Conservation (phyloP, 92 coral and sea anemone species). For the Blastomussa wellsi region DNA sequence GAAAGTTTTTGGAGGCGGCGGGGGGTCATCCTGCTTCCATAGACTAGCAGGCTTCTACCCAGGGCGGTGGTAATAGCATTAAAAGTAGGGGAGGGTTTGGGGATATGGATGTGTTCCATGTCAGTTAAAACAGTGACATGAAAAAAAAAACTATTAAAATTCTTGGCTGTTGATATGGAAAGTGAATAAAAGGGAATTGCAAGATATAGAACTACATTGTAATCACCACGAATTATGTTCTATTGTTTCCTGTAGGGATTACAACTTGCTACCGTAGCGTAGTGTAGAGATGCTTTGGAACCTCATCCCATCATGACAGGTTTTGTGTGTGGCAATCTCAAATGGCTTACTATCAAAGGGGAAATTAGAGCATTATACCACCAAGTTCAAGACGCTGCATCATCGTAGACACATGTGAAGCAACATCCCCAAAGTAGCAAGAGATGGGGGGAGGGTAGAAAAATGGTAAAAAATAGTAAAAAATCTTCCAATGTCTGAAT, state of each 20-base stretch:
- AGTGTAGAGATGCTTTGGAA: constrained; percentile 6
- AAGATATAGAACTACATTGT: background rate
- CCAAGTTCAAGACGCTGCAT: background rate
- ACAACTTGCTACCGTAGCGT: background rate
- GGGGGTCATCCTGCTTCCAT: background rate
- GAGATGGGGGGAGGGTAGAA: too few species aligned
- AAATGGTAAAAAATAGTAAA: too few species aligned
- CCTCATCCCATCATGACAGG: background rate
- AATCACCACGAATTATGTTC: background rate
- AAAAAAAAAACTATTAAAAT: background rate
- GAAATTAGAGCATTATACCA: constrained; percentile 13
- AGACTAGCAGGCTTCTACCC: background rate
- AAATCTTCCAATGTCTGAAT: background rate
- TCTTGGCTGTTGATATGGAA: background rate
- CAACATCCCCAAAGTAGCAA: too few species aligned
- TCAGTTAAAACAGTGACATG: background rate
- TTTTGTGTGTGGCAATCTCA: background rate
- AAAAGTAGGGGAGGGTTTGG: too few species aligned
- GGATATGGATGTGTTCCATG: too few species aligned
- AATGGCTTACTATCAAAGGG: constrained; percentile 6
- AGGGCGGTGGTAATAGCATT: too few species aligned
- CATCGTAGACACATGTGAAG: background rate
- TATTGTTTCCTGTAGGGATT: background rate
- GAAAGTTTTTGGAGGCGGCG: background rate
- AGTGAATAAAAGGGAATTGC: background rate